phyloP scores from a whole-genome alignment of 2,113 vertebrate species.

The Sinocyclocheilus grahami region DNA sequence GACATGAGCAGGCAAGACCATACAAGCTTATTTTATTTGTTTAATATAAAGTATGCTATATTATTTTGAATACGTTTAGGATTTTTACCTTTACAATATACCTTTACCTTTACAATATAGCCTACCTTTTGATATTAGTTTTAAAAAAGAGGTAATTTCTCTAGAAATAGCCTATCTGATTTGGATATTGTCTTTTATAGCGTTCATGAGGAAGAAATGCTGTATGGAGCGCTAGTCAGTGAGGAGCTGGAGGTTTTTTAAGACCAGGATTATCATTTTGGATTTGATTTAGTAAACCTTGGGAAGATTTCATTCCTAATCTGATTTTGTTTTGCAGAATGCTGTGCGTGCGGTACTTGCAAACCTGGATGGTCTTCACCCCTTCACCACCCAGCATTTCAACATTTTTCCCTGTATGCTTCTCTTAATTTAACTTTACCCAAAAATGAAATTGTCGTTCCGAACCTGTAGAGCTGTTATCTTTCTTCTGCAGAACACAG shows the following conservation, averaged over 20 bases:
- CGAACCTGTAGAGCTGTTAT: neutral
- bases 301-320: neutral
- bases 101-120: neutral
- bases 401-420: constrained; percentile 76
- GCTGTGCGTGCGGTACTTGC: constrained; percentile 72
- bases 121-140: neutral
- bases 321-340: constrained; percentile 63
- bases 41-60: neutral
- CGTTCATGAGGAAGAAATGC: constrained; percentile 48
- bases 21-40: constrained; percentile 66
- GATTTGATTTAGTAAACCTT: neutral
- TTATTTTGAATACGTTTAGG: neutral
- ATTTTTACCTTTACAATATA: neutral
- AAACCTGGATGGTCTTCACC: constrained; percentile 71
- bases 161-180: neutral
- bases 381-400: constrained; percentile 71
- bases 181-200: constrained; percentile 56
- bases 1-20: constrained; percentile 75
- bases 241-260: constrained; percentile 67
- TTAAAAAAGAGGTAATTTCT: neutral
- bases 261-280: neutral
- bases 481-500: neutral
- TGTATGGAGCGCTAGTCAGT: constrained; percentile 31
- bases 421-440: neutral
- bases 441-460: neutral